phyloP scores from a whole-genome alignment of 2,888 invertebrate species.

The Folsomia candida region DNA sequence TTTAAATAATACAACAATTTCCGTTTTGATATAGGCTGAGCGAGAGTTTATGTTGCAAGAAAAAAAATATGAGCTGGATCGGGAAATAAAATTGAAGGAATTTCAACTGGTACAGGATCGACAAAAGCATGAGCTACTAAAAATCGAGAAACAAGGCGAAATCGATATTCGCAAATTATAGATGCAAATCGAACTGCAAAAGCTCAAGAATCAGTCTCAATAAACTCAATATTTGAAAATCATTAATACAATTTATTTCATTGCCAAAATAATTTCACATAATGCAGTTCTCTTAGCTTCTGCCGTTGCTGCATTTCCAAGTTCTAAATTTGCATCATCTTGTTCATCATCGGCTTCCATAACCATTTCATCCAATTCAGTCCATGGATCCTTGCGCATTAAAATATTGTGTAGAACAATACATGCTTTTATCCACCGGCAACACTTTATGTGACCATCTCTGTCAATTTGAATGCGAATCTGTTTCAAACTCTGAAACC shows the following conservation, averaged over 20 bases:
- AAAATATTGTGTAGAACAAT: conserved; percentile 27
- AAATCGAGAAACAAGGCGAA: too few species aligned
- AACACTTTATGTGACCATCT: conserved; percentile 20
- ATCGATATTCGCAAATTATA: conserved; percentile 13
- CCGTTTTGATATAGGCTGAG: too few species aligned
- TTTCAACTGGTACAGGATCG: too few species aligned
- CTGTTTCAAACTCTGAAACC: conserved; percentile 22
- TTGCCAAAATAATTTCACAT: conserved; percentile 2
- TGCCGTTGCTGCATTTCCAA: too few species aligned
- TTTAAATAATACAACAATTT: too few species aligned
- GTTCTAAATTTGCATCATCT: not conserved
- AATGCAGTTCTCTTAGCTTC: conserved; percentile 20
- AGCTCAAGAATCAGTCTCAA: conserved; percentile 1
- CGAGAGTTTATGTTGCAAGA: too few species aligned
- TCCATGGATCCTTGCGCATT: conserved; percentile 16
- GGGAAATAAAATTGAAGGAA: too few species aligned
- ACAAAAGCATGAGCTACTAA: too few species aligned
- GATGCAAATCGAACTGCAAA: conserved; percentile 18
- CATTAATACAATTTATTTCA: not conserved
- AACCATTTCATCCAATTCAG: not conserved
- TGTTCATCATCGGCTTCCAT: conserved; percentile 6
- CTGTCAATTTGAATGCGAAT: too few species aligned
- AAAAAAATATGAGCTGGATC: too few species aligned
- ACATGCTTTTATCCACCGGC: conserved; percentile 23
- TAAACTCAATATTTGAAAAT: too few species aligned